These are phyloP conservation scores for Drosophila demipolita DNA, from an alignment of 2,888 invertebrate genomes.

Conservation along the genomic window DNA sequence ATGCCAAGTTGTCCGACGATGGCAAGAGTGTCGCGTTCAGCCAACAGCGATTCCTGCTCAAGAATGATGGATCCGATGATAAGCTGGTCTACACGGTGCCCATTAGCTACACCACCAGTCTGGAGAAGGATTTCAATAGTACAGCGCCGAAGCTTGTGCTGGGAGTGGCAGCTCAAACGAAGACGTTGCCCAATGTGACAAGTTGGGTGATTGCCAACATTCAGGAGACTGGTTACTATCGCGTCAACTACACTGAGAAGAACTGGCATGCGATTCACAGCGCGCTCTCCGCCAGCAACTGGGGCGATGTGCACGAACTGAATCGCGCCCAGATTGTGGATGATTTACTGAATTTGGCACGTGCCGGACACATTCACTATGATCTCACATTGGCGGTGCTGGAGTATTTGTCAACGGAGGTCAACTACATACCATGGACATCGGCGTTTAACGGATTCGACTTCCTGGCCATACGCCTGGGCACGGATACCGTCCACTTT, in stretches of 20 bases:
- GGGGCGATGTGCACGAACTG: slow-evolving; percentile 86
- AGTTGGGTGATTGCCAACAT: slow-evolving; percentile 82
- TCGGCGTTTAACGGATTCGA: slow-evolving; percentile 86
- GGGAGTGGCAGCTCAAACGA: background rate
- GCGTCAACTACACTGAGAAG: slow-evolving; percentile 89
- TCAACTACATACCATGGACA: slow-evolving; percentile 92
- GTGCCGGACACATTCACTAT: slow-evolving; percentile 88
- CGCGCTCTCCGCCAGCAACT: slow-evolving; percentile 45
- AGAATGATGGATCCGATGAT: slow-evolving; percentile 58
- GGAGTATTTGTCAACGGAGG: slow-evolving; percentile 89
- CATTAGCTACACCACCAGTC: slow-evolving; percentile 79
- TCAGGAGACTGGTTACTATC: slow-evolving; percentile 86
- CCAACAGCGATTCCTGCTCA: slow-evolving; percentile 82
- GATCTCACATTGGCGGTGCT: slow-evolving; percentile 88
- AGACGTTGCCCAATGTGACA: slow-evolving; percentile 1
- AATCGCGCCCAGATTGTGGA: slow-evolving; percentile 93
- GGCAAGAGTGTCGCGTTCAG: slow-evolving; percentile 57
- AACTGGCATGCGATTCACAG: slow-evolving; percentile 87
- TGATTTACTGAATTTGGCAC: slow-evolving; percentile 91
- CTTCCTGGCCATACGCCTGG: slow-evolving; percentile 82
- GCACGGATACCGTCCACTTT: slow-evolving; percentile 70
- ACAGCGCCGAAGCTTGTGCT: slow-evolving; percentile 75
- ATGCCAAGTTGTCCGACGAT: slow-evolving; percentile 79
- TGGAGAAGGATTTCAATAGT: slow-evolving; percentile 60
- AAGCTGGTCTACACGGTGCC: slow-evolving; percentile 77